Base-by-base conservation (phyloP, 2,888 invertebrate species). In the Chironomus riparius region DNA sequence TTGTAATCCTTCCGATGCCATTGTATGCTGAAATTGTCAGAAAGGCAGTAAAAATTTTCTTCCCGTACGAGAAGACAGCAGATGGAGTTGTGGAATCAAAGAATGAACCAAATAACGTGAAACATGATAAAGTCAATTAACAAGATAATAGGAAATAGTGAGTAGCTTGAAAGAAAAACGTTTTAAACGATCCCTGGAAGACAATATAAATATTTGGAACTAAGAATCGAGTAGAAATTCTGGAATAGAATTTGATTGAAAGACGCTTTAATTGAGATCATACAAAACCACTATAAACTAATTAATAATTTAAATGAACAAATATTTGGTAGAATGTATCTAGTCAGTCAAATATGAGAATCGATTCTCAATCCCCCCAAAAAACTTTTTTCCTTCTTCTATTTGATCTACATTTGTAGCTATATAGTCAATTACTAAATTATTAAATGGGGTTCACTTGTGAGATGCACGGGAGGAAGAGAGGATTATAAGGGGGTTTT, bases 1-100 rank as follows among this genome's bases (percentile, higher is more conserved):
- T 76, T 18, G 69, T 76, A n/a, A 69, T 76, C 24, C 15, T 76
- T 15, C 76, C 76, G 3, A 69, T 69, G 69, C 22, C 24, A 28
- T 10, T 38, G 10, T 38, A 10, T 38, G 10, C 76, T 1, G 28
- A 69, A 4, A 69, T 75, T 47, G n/a, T 68, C 5, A 74, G 68
- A n/a, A 22, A n/a, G 6, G 21, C 10, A 38, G 2, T 74, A 4
- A 74, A 74, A n/a, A 61, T 68, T 4, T 68, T 15, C 21, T 74
- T 74, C 47, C 74, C 74, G n/a, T 47, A 47, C 48, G 24, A 6
- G 18, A 38, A 22, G 15, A 15, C 18, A 38, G 28, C 56, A n/a
- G 28, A 72, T 56, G 72, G 28, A 38, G 38, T 28, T 15, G 7
- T 18, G 4, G 24, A n/a, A 48, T 70, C 50, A 15, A 38, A n/a